These are phyloP conservation scores for Chloropsis hardwickii DNA, from an alignment of 2,113 vertebrate species.

Conservation along the genomic window DNA sequence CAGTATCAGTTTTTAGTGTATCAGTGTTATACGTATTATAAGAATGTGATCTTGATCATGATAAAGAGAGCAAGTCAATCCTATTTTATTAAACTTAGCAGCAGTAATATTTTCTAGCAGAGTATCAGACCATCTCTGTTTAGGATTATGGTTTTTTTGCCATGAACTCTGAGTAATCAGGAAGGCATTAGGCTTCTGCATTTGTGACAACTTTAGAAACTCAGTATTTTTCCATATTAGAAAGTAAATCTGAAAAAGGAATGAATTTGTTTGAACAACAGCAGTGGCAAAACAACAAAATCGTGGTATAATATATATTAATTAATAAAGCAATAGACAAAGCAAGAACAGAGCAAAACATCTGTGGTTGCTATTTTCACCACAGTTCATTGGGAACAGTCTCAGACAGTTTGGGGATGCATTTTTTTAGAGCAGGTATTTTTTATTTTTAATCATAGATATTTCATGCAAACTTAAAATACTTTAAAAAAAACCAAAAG, in stretches of 20 bases:
- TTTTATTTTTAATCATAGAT: neutral
- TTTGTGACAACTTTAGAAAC: constrained; percentile 37
- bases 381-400: neutral
- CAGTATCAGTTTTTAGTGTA: neutral
- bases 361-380: neutral
- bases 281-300: neutral
- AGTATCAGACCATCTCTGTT: constrained; percentile 71
- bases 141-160: constrained; percentile 60
- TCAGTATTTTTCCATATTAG: neutral
- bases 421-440: neutral
- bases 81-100: constrained; percentile 75
- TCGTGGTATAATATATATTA: neutral
- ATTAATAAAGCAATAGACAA: constrained; percentile 22
- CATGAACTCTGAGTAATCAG: constrained; percentile 24
- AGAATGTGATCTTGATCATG: constrained; percentile 56
- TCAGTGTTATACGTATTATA: constrained; percentile 61
- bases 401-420: neutral
- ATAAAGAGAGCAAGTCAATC: constrained; percentile 71
- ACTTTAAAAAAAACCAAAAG: neutral
- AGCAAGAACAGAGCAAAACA: neutral
- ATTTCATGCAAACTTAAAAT: neutral
- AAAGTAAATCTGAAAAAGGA: constrained; percentile 15
- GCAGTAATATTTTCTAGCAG: constrained; percentile 49
- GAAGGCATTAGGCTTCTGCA: constrained; percentile 11
- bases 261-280: neutral